phyloP scores from a whole-genome alignment of 2,113 vertebrate species.

The Alligator sinensis region DNA sequence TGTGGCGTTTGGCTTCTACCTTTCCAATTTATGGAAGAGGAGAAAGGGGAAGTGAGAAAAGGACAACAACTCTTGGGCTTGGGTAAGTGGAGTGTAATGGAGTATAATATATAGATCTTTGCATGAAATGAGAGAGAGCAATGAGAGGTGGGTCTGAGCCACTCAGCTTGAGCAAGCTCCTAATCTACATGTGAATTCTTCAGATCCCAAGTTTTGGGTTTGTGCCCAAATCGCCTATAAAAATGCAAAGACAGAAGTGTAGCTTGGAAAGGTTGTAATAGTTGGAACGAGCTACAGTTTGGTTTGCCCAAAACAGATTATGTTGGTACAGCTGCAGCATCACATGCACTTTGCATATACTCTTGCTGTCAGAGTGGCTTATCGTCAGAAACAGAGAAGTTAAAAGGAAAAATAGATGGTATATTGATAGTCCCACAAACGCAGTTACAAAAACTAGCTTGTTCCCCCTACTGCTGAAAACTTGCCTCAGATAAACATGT shows the following conservation, averaged over 20 bases:
- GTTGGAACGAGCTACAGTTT: neutral
- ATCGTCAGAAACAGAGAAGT: neutral
- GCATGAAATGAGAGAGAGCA: rapidly evolving
- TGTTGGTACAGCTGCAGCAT: neutral
- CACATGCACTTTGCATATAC: neutral
- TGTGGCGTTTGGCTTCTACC: rapidly evolving
- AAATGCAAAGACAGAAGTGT: neutral
- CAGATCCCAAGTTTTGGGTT: neutral
- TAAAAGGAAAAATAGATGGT: neutral
- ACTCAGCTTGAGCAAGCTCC: rapidly evolving
- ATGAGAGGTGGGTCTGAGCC: rapidly evolving
- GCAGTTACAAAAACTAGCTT: neutral
- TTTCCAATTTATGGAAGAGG: rapidly evolving
- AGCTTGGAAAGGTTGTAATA: neutral
- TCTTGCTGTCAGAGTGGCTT: neutral
- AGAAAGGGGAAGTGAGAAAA: neutral
- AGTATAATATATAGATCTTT: neutral
- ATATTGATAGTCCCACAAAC: neutral
- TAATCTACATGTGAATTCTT: neutral
- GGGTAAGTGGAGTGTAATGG: neutral
- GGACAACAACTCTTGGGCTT: rapidly evolving
- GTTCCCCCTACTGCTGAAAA: neutral
- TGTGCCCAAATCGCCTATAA: neutral
- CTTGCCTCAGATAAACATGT: neutral
- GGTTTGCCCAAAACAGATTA: neutral